These are phyloP conservation scores for Plusia festucae DNA, from an alignment of 2,888 invertebrate genomes.

Conservation along the genomic window DNA sequence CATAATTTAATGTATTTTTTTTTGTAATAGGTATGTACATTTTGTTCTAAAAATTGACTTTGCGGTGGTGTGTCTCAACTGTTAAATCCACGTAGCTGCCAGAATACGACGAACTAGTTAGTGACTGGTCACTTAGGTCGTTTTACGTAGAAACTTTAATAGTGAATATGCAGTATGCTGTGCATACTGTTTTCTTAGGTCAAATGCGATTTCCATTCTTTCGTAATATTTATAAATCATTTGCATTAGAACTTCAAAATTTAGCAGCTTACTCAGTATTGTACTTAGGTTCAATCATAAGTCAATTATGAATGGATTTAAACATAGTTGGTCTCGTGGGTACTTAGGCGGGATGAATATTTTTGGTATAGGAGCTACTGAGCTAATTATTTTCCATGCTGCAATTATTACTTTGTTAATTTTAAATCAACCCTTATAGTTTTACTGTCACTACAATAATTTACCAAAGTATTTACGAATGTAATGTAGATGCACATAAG, in stretches of 20 bases:
- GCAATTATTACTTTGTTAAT: constrained; percentile 58
- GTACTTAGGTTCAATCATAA: constrained; percentile 60
- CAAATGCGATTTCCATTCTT: constrained; percentile 55
- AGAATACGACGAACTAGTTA: constrained; percentile 59
- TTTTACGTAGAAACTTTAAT: constrained; percentile 50
- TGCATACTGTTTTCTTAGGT: constrained; percentile 68
- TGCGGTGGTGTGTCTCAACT: constrained; percentile 79
- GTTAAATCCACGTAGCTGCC: constrained; percentile 65
- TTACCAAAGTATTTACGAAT: constrained; percentile 84
- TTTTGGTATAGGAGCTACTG: constrained; percentile 54
- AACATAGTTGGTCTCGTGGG: constrained; percentile 57
- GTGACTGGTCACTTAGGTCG: constrained; percentile 50
- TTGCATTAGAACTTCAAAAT: constrained; percentile 50
- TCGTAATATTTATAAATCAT: constrained; percentile 56
- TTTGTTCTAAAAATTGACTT: constrained; percentile 68
- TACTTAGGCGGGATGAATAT: constrained; percentile 58
- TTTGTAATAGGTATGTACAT: constrained; percentile 21
- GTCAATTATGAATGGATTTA: constrained; percentile 47
- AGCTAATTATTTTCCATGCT: constrained; percentile 38
- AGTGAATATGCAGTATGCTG: constrained; percentile 66
- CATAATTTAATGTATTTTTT: constrained; percentile 40
- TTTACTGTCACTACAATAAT: constrained; percentile 80
- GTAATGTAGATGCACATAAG: constrained; percentile 57
- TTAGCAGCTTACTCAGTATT: constrained; percentile 67
- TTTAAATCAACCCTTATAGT: constrained; percentile 67